Evolutionary conservation across 2,888 invertebrate genomes (phyloP), one percentile per base, ranked within the genome.

Genomic region (Lissocephala sabroskyi): DNA sequence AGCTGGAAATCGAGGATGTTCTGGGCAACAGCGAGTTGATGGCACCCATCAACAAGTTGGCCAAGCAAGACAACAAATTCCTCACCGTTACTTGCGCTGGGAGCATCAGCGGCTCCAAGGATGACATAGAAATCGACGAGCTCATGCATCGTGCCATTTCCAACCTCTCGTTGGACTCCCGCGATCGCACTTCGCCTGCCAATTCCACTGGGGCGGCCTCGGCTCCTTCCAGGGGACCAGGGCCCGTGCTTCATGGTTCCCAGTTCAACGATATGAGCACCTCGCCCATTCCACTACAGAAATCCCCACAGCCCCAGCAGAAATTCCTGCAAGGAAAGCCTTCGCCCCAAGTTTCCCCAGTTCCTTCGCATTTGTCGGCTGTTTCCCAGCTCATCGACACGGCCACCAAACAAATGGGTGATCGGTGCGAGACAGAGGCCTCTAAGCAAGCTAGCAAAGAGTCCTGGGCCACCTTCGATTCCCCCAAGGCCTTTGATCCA

Each of bases 381-480:
- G 87, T 88, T 5, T 86, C 87, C 1, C 85, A 85, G 54, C 80
- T 84, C 1, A 82, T 84, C 10, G 82, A 82, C 48, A 64, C 77
- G 1, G 82, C 82, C 10, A 79, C 78, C n/a, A 81, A 79, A 47
- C 76, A 79, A 43, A 76, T 82, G 41, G 83, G 88, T 13, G 90
- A 52, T 41, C 37, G 51, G 42, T 23, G 23, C 23, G 23, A 55
- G 0, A 55, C 55, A 1, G 64, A 66, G n/a, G 9, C 19, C 7
- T 45, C 62, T 65, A 85, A 84, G 39, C n/a, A n/a, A n/a, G n/a
- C n/a, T n/a, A n/a, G n/a, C n/a, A n/a, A n/a, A n/a, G 88, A 87
- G 63, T 87, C 87, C 16, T 89, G 89, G 89, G 89, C 88, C 6
- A 87, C 88, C 33, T 89, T 89, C 59, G 89, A 89, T 52, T 80